Evolutionary conservation across 2,888 invertebrate species (phyloP).

Genomic region (Heliconius ismenius): DNA sequence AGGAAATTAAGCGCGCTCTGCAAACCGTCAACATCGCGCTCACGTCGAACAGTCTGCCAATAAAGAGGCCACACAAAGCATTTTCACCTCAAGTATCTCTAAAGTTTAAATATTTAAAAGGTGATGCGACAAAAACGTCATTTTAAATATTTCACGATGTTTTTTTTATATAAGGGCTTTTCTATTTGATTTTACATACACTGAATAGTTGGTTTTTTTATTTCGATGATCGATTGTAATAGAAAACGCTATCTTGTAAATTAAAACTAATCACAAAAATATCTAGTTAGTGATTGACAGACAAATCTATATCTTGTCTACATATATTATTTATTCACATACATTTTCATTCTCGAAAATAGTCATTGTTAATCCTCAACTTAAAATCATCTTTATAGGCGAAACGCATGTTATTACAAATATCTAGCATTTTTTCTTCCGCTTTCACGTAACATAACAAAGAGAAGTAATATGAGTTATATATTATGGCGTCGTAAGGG

Average conservation of each 20-base stretch:
- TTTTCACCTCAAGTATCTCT: neutral
- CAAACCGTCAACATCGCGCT: conserved; percentile 49
- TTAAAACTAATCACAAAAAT: no score
- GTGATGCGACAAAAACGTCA: neutral
- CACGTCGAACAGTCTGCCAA: conserved; percentile 20
- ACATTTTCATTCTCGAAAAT: no score
- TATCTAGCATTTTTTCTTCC: conserved; percentile 30
- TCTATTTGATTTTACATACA: no score
- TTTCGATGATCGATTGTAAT: no score
- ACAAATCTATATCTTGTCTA: no score
- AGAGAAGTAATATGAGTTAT: conserved; percentile 38
- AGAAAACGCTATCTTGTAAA: no score
- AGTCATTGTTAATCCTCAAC: neutral
- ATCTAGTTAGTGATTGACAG: no score
- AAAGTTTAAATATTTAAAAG: conserved; percentile 15
- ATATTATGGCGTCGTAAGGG: conserved; percentile 29
- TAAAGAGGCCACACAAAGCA: conserved; percentile 16
- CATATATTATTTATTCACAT: no score
- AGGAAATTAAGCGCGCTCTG: conserved; percentile 66
- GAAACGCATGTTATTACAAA: conserved; percentile 35
- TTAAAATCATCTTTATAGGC: conserved; percentile 3
- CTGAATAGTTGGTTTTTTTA: no score
- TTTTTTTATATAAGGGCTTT: no score
- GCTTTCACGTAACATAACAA: conserved; percentile 38
- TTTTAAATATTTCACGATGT: neutral